Evolutionary conservation across 1,140 invertebrate genomes (phyloP), one percentile per base, ranked within the genome.

Genomic region (Drosophila elegans): DNA sequence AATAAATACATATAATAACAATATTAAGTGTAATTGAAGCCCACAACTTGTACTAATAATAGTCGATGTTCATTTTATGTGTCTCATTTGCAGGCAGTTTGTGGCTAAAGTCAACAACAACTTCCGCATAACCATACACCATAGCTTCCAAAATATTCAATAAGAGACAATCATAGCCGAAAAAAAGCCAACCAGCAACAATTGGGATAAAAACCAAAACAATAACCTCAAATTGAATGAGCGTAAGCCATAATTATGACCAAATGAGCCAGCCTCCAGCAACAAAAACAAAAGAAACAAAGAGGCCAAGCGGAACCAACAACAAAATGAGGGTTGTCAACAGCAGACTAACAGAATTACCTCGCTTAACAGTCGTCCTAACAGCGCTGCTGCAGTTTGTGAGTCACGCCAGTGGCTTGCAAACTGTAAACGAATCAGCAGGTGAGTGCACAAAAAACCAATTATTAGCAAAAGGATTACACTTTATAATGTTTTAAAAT

Each of bases 171-270:
- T 45, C 32, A 42, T 41, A 44, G 12, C 45, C 56, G 25, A 60
- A 59, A 39, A 36, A 25, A 53, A 62, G 13, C 13, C 21, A 45
- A 12, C 29, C 29, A 59, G 52, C 53, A 83, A 60, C 49, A 84
- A 63, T 57, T 49, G 34, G 25, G 29, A 42, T 25, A 68, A 60
- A 75, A 76, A 76, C 51, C 78, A 68, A 66, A 76, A 76, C 51
- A 82, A 68, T 57, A 86, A 71, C 74, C 82, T 41, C 66, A 76
- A 83, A 82, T 72, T 63, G 63, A 69, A 83, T 83, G 67, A 83
- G 51, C 67, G 48, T 74, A 62, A 72, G 67, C 79, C 71, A 89
- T 80, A 89, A 88, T 89, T 88, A 88, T 86, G 83, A 72, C 74
- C 85, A 88, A 73, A 80, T 88, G 84, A 88, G 67, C 67, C 45